A percentile compares a stretch with the other conserved stretches of the same genome.
Evolutionary conservation across 2,888 invertebrate genomes (phyloP).

Genomic region (Pyralis farinalis): DNA sequence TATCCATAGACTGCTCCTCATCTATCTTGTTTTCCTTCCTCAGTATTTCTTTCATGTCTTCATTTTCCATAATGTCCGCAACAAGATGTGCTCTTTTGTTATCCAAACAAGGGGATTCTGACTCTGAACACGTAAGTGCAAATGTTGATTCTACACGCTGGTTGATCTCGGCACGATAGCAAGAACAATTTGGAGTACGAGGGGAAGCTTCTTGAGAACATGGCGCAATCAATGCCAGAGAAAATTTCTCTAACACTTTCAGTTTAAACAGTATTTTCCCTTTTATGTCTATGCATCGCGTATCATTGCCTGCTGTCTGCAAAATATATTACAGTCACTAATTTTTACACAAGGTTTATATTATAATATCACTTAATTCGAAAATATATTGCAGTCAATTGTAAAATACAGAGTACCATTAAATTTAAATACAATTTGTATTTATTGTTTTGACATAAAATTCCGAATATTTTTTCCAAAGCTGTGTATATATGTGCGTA

Average conservation of each 20-base stretch:
- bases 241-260: slow-evolving; percentile 68
- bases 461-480: slow-evolving; percentile 66
- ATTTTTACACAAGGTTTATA: too few relatives aligned
- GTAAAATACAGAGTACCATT: slow-evolving; percentile 52
- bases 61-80: slow-evolving; percentile 66
- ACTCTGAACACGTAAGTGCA: slow-evolving; percentile 44
- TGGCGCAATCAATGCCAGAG: slow-evolving; percentile 61
- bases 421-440: slow-evolving; percentile 61
- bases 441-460: slow-evolving; percentile 61
- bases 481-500: slow-evolving; percentile 72
- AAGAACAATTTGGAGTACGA: slow-evolving; percentile 38
- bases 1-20: slow-evolving; percentile 32
- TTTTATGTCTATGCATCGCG: slow-evolving; percentile 55
- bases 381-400: too few relatives aligned
- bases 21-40: slow-evolving; percentile 38
- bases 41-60: slow-evolving; percentile 68
- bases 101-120: slow-evolving; percentile 35
- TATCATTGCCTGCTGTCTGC: slow-evolving; percentile 62
- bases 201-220: slow-evolving; percentile 43
- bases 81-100: slow-evolving; percentile 61
- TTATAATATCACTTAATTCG: too few relatives aligned
- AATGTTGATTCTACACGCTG: slow-evolving; percentile 42
- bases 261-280: slow-evolving; percentile 68
- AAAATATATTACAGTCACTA: slow-evolving; percentile 17
- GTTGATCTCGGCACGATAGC: slow-evolving; percentile 48